Evolutionary conservation across 1,140 invertebrate species (phyloP), one percentile per base, ranked within the genome.

Genomic region (Radopholus similis): DNA sequence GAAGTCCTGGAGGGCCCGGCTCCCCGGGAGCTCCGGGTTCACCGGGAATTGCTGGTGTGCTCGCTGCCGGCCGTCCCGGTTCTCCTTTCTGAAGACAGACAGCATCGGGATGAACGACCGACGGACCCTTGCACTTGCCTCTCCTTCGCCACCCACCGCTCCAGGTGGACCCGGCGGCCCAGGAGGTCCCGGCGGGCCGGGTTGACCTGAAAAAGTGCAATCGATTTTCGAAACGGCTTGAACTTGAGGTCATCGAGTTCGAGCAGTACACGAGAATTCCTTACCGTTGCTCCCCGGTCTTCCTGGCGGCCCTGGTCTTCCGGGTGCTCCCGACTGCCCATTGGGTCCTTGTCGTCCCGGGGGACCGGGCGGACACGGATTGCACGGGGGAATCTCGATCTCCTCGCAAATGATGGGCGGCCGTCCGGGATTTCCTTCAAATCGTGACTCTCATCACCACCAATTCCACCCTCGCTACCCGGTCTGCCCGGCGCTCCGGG

Each of bases 331-430:
- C 18, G 64, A 38, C 47, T 68, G 66, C 15, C 64, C 66, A 8
- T 11, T 66, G 15, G 63, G 40, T 1, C 66, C 66, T 30, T 47
- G 64, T 8, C 54, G 56, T 2, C 66, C 66, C 5, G 66, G 64
- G n/a, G 66, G 65, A 21, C 72, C 73, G 37, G 73, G 73, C 42
- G 73, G 73, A 47, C 73, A 81, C 18, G 78, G 73, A 54, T 80
- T 80, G 56, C 78, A 81, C 18, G 78, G 78, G 37, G 74, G 78
- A 34, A 78, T 68, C 13, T 78, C 77, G 13, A 80, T 62, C 57
- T 78, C 78, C 64, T 74, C 79, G 63, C 78, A 80, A 53, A 79
- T 80, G 58, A 81, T 76, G 21, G 77, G 78, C 26, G 78, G 78
- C 4, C 78, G 71, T 6, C 66, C 66, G 15, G 66, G 35, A 9